Evolutionary conservation across 2,888 invertebrate species (phyloP).

Genomic region (Patella depressa): DNA sequence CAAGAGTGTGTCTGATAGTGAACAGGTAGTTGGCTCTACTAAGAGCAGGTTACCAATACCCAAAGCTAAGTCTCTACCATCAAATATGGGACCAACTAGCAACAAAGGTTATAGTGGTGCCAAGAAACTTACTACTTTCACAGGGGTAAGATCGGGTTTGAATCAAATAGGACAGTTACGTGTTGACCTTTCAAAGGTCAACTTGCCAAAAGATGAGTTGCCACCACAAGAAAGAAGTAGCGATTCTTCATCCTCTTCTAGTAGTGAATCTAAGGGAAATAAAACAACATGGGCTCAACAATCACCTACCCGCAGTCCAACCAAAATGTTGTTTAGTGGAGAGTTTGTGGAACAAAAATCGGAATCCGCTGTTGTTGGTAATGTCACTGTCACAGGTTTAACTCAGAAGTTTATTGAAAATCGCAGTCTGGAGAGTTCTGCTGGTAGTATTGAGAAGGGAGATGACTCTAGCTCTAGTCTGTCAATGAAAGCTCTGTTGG

Average conservation of each 20-base stretch:
- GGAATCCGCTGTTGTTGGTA: not conserved
- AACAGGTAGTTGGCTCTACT: not conserved
- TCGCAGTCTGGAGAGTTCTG: slow-evolving; percentile 10
- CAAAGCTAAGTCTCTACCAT: slow-evolving; percentile 1
- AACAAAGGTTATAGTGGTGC: not conserved
- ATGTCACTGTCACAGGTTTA: not conserved
- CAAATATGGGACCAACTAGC: not conserved
- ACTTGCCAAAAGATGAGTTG: not conserved
- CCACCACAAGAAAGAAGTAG: not conserved
- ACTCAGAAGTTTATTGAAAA: slow-evolving; percentile 5
- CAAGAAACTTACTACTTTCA: not conserved
- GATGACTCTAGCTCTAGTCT: slow-evolving; percentile 5
- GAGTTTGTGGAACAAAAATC: slow-evolving; percentile 1
- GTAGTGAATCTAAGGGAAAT: not conserved
- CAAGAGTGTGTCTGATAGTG: slow-evolving; percentile 1
- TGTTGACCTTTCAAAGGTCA: not conserved
- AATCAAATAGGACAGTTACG: not conserved
- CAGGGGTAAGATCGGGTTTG: not conserved
- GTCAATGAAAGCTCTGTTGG: not conserved
- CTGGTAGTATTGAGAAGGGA: not conserved
- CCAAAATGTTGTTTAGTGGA: not conserved
- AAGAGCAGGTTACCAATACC: not conserved
- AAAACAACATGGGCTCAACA: slow-evolving; percentile 9
- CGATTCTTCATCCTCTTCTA: not conserved
- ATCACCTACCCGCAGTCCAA: not conserved